phyloP scores from a whole-genome alignment of 2,888 invertebrate genomes.

The Cyclophora punctaria region DNA sequence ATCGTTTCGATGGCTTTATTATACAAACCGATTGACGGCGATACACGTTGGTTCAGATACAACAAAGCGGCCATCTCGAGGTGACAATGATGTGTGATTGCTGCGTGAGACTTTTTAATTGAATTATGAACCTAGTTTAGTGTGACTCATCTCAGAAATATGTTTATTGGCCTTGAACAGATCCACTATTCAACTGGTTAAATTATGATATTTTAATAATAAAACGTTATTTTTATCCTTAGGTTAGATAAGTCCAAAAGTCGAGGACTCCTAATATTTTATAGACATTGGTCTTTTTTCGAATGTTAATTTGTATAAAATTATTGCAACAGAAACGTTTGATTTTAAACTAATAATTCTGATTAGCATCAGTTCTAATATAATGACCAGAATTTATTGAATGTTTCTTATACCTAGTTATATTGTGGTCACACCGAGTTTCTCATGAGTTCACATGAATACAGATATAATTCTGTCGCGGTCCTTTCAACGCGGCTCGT shows the following conservation, averaged over 20 bases:
- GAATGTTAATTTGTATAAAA: no score
- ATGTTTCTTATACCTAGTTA: no score
- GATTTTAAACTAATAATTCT: no score
- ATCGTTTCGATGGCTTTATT: constrained; percentile 67
- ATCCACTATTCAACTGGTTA: background rate
- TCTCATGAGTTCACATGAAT: constrained; percentile 39
- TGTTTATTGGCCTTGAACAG: constrained; percentile 49
- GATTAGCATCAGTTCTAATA: no score
- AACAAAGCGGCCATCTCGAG: constrained; percentile 52
- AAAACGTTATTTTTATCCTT: no score
- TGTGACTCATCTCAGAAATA: constrained; percentile 54
- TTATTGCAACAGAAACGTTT: no score
- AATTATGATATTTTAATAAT: constrained; percentile 11
- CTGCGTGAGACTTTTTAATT: constrained; percentile 61
- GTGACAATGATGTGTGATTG: constrained; percentile 72
- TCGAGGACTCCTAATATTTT: no score
- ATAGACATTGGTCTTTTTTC: no score
- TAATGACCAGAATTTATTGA: no score
- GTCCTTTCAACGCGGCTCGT: constrained; percentile 52
- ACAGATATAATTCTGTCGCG: constrained; percentile 52
- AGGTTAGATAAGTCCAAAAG: no score
- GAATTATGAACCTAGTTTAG: constrained; percentile 48
- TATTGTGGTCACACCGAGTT: no score
- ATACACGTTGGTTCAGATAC: constrained; percentile 49
- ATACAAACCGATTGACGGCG: constrained; percentile 53